Evolutionary conservation across 1,140 invertebrate genomes (phyloP), one percentile per base, ranked within the genome.

Genomic region (Phymastichus coffea): DNA sequence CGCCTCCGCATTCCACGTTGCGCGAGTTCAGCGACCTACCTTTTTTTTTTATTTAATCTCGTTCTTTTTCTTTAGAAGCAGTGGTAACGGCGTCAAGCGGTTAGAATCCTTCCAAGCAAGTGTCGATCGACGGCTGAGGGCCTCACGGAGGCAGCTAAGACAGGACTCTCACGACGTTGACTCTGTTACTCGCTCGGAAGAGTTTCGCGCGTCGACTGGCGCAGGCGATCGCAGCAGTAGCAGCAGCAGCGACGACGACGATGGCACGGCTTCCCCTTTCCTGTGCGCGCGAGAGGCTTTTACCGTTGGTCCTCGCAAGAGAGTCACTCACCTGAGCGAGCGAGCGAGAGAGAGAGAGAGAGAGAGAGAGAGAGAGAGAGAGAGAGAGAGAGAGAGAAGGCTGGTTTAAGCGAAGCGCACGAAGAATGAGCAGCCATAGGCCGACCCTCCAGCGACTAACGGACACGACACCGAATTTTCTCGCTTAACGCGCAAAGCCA

Each of bases 311-410:
- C n/a, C n/a, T n/a, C n/a, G n/a, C n/a, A n/a, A n/a, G n/a, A n/a
- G 59, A 56, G 53, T 61, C 59, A 61, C 59, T 61, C 59, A 61
- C 59, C 59, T 56, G 49, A 23, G 28, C n/a, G 10, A 8, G 14
- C 14, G 6, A 33, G 6, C 6, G 6, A 33, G 14, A 33, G 6
- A 33, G 23, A 35, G 49, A 28, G 44, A 41, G 9, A 12, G 25
- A 49, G 47, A 38, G 43, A 33, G 25, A 26, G 46, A 30, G 37
- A 26, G 19, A 28, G 33, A n/a, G 30, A 40, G 12, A 2, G 6
- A 35, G 6, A 35, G 9, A 9, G 26, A 35, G 49, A 38, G 22
- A 28, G 10, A 35, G 26, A 26, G 19, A 9, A 9, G n/a, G 46
- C 15, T 22, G 14, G 44, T 7, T 17, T 38, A n/a, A 23, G 23